Base-by-base conservation (phyloP, 2,888 invertebrate species). In the Phengaris alcon region DNA sequence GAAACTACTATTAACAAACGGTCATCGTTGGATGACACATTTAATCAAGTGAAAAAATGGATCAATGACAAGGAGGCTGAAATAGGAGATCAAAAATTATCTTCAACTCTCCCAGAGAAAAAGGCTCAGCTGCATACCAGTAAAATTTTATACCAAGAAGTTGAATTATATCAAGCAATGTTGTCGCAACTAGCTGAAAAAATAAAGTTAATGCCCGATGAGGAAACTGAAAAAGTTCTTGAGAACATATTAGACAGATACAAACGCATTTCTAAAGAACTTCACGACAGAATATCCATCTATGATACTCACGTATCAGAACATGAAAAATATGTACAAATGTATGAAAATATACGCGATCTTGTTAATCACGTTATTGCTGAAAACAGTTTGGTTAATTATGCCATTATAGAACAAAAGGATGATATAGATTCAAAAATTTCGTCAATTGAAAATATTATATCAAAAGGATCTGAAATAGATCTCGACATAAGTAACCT, bases 1-100 rank as follows among this genome's bases (percentile, higher is more conserved):
- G 98, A 99, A 92, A 97, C 96, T 0, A 96, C 97, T 59, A 95
- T 98, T 78, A 96, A 98, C 85, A 97, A 98, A 82, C 95, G 98
- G 87, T 97, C 97, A 5, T 98, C 98, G 1, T 98, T 99, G 86
- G 98, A 98, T 86, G 98, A 98, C 82, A 98, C 97, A 78, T 97
- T 97, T 81, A 96, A 96, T 72, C 98, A 98, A 94, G 96, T 98
- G 8, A 96, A 96, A 80, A 95, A 96, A 84, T 99, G 98, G 97
- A 94, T 99, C 51, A 94, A 95, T 75, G 98, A 98, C 0, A 96
- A 97, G 85, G 94, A 95, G 73, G 96, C 96, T 84, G 93, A 98
- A 55, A 95, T 96, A 2, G 95, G 95, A 59, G 95, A 95, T 74
- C 94, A 95, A 75, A 95, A 96, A 79, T 88, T 97, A 5, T 95